Base-by-base conservation (phyloP, 2,797 vertebrate species). In the Chelon labrosus region DNA sequence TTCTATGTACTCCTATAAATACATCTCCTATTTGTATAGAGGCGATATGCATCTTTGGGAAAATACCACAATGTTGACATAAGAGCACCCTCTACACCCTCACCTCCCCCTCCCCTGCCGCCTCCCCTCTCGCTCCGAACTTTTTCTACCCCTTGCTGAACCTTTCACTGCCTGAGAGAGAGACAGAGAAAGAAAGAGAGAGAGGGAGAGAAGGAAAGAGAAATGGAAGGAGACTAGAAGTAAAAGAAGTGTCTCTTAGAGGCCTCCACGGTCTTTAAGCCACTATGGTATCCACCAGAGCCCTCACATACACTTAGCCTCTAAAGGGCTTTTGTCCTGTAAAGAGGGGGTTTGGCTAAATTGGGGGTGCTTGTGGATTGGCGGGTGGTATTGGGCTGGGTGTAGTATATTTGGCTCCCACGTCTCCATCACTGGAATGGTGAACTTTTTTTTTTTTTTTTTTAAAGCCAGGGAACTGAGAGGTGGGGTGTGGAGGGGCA, bases 31-130 rank as follows among this genome's bases (percentile, higher is more conserved):
- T 94, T 95, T 94, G 92, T 94, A 92, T 91, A 93, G 90, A 91
- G 91, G 81, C 89, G 93, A 94, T 94, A 94, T 92, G 91, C 91
- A 94, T 94, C 93, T 94, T 94, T 94, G 93, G 90, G 93, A 94
- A 94, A 94, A 94, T 94, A 94, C 91, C 93, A 91, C 93, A 92
- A 91, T 93, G 94, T 93, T 95, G 93, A 94, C 91, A 92, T 88
- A 91, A 89, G 91, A 91, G 85, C 85, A 85, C 87, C 86, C 88
- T 85, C 74, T 80, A 81, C 86, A 79, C 75, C 77, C 74, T 79
- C 84, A 49, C 49, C 74, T 70, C 82, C 72, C 52, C 65, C 65
- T 58, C 72, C 62, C 47, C 42, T 50, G 31, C 80, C 73, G 71
- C 75, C 71, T 52, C 78, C 70, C 62, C 77, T 65, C 73, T 41